Percentiles rank a stretch among this genome's conserved stretches.
phyloP scores from a whole-genome alignment of 2,888 invertebrate genomes.

The Tinea trinotella region DNA sequence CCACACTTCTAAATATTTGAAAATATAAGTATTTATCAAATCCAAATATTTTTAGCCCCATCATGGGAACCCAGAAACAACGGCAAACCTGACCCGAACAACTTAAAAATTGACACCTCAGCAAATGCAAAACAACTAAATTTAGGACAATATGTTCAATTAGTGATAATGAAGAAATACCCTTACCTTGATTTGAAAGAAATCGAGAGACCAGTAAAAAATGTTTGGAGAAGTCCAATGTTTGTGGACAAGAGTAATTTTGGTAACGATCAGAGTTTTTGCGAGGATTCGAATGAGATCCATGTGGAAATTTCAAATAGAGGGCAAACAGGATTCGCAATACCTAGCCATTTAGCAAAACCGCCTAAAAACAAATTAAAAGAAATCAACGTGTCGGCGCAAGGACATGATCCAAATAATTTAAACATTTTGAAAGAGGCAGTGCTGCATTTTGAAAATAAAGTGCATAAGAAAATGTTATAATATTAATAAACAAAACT shows the following conservation, averaged over 20 bases:
- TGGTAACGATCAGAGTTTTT: constrained; percentile 36
- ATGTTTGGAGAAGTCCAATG: constrained; percentile 37
- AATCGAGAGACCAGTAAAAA: constrained; percentile 43
- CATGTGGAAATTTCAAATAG: constrained; percentile 56
- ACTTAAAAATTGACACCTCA: no score
- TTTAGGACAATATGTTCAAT: constrained; percentile 47
- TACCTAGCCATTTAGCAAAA: no score
- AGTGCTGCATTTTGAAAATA: not conserved
- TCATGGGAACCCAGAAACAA: no score
- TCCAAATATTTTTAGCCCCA: no score
- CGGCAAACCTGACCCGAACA: no score
- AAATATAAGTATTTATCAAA: no score
- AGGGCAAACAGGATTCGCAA: constrained; percentile 54
- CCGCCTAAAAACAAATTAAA: no score
- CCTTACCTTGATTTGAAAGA: constrained; percentile 56
- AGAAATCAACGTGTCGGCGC: no score
- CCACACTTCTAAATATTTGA: no score
- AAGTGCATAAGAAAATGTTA: constrained; percentile 1
- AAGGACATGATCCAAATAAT: no score
- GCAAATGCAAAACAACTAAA: constrained; percentile 35
- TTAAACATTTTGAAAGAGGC: not conserved
- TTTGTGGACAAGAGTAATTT: constrained; percentile 25
- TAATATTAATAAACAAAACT: no score
- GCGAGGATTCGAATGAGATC: constrained; percentile 38
- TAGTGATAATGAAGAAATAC: constrained; percentile 62